Evolutionary conservation across 2,888 invertebrate species (phyloP), one percentile per base, ranked within the genome.

Genomic region (Pterobdella sp.): DNA sequence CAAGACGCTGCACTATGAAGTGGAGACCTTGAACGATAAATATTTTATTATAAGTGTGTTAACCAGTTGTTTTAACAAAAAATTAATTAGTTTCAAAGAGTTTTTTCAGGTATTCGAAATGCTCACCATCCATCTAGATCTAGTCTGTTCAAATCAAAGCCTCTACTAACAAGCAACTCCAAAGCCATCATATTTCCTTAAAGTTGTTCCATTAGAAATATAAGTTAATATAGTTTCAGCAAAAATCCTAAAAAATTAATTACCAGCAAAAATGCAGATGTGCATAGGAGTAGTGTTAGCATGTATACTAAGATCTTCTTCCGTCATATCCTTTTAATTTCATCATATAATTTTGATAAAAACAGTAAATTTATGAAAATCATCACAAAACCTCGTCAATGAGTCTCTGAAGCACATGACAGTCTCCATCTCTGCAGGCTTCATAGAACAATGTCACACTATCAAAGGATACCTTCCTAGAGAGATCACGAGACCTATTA

Each of bases 71-170:
- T 63, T 63, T 7, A 26, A 18, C n/a, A 26, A 29, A 29, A 18
- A 63, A 63, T 63, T n/a, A 63, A 63, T 29, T 63, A 63, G n/a
- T 63, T 7, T 14, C n/a, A 18, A 63, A n/a, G n/a, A 63, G n/a
- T 63, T 63, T 14, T 7, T 63, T 26, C 7, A 63, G 31, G 7
- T 7, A 63, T 26, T 7, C 63, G 31, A 49, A n/a, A 4, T 10
- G 70, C 85, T 84, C 81, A 89, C 96, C 96, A 97, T 74, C 96
- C 96, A 82, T 97, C 96, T 74, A 93, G 93, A 82, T 97, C 98
- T 82, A 95, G 96, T 26, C 97, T 95, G 85, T 99, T 99, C 69
- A 98, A 97, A 85, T 99, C 97, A 84, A 97, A 97, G 73, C 97
- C 96, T 82, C 93, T 90, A 85, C 95, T 94, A 72, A 98, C 94